phyloP scores from a whole-genome alignment of 2,113 vertebrate species.

The Prochilodus magdalenae region DNA sequence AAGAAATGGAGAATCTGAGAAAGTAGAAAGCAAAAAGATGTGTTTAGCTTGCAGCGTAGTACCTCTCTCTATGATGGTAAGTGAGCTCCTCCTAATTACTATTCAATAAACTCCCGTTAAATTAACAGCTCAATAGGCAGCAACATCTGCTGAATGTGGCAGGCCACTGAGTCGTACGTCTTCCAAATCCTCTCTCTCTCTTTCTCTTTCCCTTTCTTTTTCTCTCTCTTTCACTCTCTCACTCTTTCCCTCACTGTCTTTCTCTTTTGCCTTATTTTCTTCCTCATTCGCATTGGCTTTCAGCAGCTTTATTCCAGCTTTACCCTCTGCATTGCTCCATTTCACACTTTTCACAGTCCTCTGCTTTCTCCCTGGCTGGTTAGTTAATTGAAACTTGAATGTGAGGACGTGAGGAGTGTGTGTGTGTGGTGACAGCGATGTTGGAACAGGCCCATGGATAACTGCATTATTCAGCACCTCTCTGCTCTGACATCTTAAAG shows the following conservation, averaged over 20 bases:
- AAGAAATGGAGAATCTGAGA: constrained; percentile 1
- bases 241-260: background rate
- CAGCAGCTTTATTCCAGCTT: background rate
- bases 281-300: background rate
- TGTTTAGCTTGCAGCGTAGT: constrained; percentile 48
- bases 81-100: constrained; percentile 79
- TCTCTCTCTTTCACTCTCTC: background rate
- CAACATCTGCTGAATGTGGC: constrained; percentile 82
- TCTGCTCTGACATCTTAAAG: constrained; percentile 43
- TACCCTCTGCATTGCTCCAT: background rate
- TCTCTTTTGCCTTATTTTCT: background rate
- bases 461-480: constrained; percentile 40
- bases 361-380: constrained; percentile 10
- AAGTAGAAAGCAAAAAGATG: constrained; percentile 22
- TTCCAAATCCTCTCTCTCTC: constrained; percentile 65
- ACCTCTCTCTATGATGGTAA: constrained; percentile 72
- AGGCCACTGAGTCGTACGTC: constrained; percentile 64
- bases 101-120: constrained; percentile 81
- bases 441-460: constrained; percentile 38
- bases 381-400: constrained; percentile 45
- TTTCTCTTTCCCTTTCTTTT: constrained; percentile 37
- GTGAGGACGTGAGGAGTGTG: background rate
- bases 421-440: constrained; percentile 21
- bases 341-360: constrained; percentile 1
- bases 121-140: constrained; percentile 81